Evolutionary conservation across 1,140 invertebrate species (phyloP).

Genomic region (Oppia nitens): DNA sequence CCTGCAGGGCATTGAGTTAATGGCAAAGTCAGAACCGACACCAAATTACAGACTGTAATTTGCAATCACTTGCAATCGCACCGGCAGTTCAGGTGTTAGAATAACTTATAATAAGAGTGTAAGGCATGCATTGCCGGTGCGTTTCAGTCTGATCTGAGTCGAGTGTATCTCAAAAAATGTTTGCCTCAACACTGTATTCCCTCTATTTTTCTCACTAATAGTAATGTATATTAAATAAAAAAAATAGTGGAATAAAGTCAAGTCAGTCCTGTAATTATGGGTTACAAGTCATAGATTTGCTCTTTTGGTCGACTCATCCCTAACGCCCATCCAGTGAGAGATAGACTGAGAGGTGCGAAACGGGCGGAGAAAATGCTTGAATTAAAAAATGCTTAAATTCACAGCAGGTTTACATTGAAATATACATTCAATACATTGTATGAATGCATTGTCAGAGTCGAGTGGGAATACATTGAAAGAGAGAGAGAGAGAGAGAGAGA

Average conservation of each 20-base stretch:
- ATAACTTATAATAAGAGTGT: not conserved
- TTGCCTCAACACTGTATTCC: too few relatives aligned
- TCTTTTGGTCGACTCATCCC: not conserved
- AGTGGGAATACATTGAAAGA: too few relatives aligned
- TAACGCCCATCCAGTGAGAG: not conserved
- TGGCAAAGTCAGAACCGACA: not conserved
- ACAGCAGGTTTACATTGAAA: not conserved
- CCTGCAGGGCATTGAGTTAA: not conserved
- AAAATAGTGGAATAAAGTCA: not conserved
- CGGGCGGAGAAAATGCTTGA: not conserved
- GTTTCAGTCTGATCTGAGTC: too few relatives aligned
- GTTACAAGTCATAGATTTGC: not conserved
- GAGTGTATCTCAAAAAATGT: too few relatives aligned
- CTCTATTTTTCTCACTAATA: not conserved
- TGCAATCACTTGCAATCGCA: too few relatives aligned
- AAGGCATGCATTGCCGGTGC: too few relatives aligned
- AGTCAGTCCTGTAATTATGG: not conserved
- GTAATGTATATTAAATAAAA: not conserved
- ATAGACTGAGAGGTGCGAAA: not conserved
- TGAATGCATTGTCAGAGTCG: not conserved
- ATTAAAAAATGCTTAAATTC: not conserved
- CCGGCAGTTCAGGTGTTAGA: not conserved
- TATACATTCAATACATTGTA: not conserved
- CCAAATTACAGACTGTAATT: not conserved
- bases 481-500: slow-evolving; percentile 7